Evolutionary conservation across 2,888 invertebrate species (phyloP).

Genomic region (Dromius quadrimaculatus): DNA sequence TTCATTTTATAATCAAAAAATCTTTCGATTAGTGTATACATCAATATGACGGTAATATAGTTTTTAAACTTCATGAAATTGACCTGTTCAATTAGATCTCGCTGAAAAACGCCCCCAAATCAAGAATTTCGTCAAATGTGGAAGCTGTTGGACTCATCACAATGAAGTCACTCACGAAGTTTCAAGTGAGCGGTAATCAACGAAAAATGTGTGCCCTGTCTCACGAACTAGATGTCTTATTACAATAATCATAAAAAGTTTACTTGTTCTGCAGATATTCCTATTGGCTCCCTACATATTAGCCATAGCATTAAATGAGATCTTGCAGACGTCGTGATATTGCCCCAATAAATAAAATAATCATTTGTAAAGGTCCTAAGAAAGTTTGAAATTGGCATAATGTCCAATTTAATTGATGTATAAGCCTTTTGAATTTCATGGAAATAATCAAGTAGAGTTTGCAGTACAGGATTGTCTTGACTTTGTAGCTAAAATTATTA

Average conservation of each 20-base stretch:
- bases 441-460: slow-evolving; percentile 68
- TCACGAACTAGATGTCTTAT: slow-evolving; percentile 15
- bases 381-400: slow-evolving; percentile 68
- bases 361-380: slow-evolving; percentile 72
- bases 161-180: too few relatives aligned
- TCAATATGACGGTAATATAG: too few relatives aligned
- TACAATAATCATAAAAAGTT: slow-evolving; percentile 21
- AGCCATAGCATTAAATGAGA: slow-evolving; percentile 72
- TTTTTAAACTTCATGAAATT: too few relatives aligned
- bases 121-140: too few relatives aligned
- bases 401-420: slow-evolving; percentile 68
- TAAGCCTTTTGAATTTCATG: slow-evolving; percentile 68
- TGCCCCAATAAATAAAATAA: slow-evolving; percentile 77
- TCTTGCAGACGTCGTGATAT: slow-evolving; percentile 66
- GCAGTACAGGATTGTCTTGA: slow-evolving; percentile 66
- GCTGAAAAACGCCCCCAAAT: too few relatives aligned
- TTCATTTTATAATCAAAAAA: too few relatives aligned
- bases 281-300: slow-evolving; percentile 71
- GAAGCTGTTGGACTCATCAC: too few relatives aligned
- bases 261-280: slow-evolving; percentile 73
- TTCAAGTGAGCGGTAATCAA: too few relatives aligned
- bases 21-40: too few relatives aligned
- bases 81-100: too few relatives aligned
- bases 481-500: slow-evolving; percentile 66
- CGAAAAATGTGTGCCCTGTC: too few relatives aligned